Evolutionary conservation across 2,888 invertebrate genomes (phyloP), one percentile per base, ranked within the genome.

Genomic region (Sturmia bella): DNA sequence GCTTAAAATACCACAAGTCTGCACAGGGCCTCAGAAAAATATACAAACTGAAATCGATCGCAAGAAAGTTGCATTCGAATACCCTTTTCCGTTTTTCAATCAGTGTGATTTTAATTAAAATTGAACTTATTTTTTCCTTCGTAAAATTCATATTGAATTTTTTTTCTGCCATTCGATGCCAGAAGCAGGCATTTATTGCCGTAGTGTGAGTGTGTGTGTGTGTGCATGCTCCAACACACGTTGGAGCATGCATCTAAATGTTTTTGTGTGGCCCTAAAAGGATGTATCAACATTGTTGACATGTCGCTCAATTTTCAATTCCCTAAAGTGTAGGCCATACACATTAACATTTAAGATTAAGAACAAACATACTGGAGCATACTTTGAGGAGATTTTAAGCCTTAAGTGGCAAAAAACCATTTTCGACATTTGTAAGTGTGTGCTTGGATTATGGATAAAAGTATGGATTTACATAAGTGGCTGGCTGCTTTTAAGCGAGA

Each of bases 121-220:
- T 72, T 72, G 21, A 21, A 66, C 72, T 73, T 72, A 78, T 72
- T 73, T 73, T 52, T 68, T 66, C 61, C 61, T 73, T 78, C 52
- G 66, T 50, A 66, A 68, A 63, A 68, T 79, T 61, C 68, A 68
- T 79, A 27, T n/a, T n/a, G 66, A 66, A 52, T 73, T 72, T 37
- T 48, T 72, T 57, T 12, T 43, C 54, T 63, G 3, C 43, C 12
- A 19, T 54, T 27, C 39, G 12, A 13, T 64, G 32, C 37, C 2
- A 11, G 11, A 41, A 21, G 39, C 37, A 45, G 37, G 21, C 37
- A 9, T 50, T 19, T 6, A 50, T 48, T 64, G 64, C 2, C 50
- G 27, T 32, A 37, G 13, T 4, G 4, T 2, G 9, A 19, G 32
- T 52, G 39, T 50, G 1, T 68, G 19, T 63, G 12, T n/a, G n/a